Percentiles rank a stretch among this genome's conserved stretches.
Conservation (phyloP, 1,140 invertebrate genomes). For the Mesaphorura yosii region DNA sequence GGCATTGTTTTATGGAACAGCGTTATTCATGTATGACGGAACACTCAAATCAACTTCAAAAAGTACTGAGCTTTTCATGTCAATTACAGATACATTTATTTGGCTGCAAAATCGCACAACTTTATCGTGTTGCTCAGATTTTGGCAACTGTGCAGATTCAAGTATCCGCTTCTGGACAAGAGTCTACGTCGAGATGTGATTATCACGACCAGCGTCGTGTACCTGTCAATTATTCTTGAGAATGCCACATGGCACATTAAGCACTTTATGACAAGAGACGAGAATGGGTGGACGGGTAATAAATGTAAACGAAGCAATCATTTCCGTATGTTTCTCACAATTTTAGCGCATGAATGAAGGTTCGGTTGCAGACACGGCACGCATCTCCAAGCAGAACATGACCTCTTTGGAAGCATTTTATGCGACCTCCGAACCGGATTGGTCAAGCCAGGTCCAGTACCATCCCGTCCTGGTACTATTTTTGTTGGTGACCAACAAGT, state of each 20-base stretch:
- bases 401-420: neutral
- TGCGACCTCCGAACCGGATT: neutral
- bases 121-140: neutral
- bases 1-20: too few relatives aligned
- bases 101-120: neutral
- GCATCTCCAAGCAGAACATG: neutral
- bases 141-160: neutral
- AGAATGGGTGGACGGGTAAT: neutral
- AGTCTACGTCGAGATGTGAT: neutral
- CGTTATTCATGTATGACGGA: too few relatives aligned
- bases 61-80: too few relatives aligned
- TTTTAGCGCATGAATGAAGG: too few relatives aligned
- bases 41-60: too few relatives aligned
- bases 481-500: conserved; percentile 12
- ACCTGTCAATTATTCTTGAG: conserved; percentile 3
- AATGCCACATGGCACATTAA: neutral
- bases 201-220: neutral
- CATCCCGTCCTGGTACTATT: neutral
- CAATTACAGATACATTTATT: too few relatives aligned
- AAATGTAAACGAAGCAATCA: neutral
- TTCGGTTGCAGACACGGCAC: neutral
- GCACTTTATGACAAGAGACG: neutral
- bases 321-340: neutral
- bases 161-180: neutral
- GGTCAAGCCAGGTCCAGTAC: conserved; percentile 6